phyloP scores from a whole-genome alignment of 2,797 vertebrate species.

The Thamnophis elegans region DNA sequence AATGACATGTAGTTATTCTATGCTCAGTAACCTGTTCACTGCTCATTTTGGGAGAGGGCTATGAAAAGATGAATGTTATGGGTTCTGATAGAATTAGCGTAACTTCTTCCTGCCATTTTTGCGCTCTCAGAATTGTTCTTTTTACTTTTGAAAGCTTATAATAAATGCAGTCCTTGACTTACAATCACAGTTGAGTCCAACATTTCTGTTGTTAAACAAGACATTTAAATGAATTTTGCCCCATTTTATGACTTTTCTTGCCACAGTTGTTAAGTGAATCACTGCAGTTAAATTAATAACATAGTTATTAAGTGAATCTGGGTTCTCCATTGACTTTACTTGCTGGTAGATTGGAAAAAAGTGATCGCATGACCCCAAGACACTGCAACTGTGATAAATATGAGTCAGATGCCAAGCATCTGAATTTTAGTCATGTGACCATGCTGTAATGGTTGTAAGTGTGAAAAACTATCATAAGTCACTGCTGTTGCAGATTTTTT shows the following conservation, averaged over 20 bases:
- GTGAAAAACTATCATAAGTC: not conserved
- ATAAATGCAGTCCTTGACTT: not conserved
- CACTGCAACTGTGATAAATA: not conserved
- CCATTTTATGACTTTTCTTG: not conserved
- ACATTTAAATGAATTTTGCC: not conserved
- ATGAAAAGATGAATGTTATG: not conserved
- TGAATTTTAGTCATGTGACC: not conserved
- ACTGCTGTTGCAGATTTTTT: not conserved
- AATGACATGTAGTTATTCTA: accelerated
- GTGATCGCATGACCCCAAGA: not conserved
- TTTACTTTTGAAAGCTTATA: not conserved
- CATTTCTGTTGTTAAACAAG: not conserved
- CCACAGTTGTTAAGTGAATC: not conserved
- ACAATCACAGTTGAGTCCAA: not conserved
- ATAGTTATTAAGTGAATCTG: not conserved
- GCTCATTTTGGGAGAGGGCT: not conserved
- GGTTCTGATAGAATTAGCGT: not conserved
- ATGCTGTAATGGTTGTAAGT: not conserved
- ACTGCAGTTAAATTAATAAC: not conserved
- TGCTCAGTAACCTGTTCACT: not conserved
- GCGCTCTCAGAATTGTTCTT: not conserved
- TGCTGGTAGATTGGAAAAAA: not conserved
- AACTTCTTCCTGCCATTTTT: not conserved
- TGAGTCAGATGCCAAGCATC: not conserved
- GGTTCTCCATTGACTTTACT: not conserved